phyloP scores from a whole-genome alignment of 2,797 vertebrate genomes.

The Falco concolor region DNA sequence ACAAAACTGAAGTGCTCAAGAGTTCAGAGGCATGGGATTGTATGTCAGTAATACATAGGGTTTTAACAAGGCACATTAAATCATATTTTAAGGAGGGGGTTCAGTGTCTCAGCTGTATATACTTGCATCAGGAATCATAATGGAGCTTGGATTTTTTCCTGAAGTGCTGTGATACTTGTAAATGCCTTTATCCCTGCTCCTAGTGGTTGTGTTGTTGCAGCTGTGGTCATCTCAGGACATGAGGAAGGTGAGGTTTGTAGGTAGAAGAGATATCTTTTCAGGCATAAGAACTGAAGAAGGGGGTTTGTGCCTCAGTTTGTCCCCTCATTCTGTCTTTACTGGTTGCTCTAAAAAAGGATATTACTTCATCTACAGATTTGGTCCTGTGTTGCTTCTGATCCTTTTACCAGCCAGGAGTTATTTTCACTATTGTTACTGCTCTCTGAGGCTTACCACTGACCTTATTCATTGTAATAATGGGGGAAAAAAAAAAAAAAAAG shows the following conservation, averaged over 20 bases:
- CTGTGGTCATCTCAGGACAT: background rate
- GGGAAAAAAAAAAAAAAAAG: background rate
- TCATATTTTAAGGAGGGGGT: background rate
- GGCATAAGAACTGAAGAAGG: background rate
- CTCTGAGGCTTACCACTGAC: background rate
- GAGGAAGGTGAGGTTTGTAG: background rate
- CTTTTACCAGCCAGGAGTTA: background rate
- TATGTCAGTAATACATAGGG: background rate
- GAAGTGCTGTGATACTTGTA: background rate
- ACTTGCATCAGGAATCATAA: background rate
- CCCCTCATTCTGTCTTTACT: background rate
- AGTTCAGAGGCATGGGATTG: background rate
- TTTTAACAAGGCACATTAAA: background rate
- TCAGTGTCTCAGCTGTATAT: background rate
- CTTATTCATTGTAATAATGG: background rate
- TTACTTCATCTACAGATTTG: background rate
- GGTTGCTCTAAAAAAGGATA: background rate
- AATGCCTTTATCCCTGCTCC: background rate
- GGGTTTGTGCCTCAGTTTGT: background rate
- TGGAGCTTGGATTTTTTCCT: background rate
- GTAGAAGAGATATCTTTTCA: background rate
- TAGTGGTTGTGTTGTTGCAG: background rate
- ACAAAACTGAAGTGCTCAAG: background rate
- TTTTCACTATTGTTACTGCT: background rate
- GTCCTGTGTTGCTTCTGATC: background rate